phyloP scores from a whole-genome alignment of 2,797 vertebrate genomes.

The Aldrovandia affinis region DNA sequence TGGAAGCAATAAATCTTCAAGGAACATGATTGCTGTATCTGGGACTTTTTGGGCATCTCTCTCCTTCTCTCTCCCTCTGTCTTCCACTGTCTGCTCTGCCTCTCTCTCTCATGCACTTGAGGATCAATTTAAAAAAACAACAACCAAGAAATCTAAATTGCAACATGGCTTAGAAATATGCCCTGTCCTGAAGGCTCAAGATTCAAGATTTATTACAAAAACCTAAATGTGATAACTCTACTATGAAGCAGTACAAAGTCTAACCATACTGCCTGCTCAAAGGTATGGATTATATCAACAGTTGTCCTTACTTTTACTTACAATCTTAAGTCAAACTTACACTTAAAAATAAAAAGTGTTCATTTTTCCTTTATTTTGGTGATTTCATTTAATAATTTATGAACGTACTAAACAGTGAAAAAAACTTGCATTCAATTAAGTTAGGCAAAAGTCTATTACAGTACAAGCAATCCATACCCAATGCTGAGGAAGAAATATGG shows the following conservation, averaged over 20 bases:
- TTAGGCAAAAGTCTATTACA: too few relatives aligned
- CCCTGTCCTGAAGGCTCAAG: neutral
- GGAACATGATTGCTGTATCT: neutral
- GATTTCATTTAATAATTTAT: too few relatives aligned
- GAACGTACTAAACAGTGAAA: too few relatives aligned
- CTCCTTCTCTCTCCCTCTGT: neutral
- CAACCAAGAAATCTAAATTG: neutral
- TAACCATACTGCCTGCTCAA: neutral
- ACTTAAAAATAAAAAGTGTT: too few relatives aligned
- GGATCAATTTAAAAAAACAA: neutral
- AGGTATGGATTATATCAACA: neutral
- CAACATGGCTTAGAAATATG: too few relatives aligned
- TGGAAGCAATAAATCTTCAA: neutral
- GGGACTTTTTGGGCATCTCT: neutral
- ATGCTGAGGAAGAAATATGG: neutral
- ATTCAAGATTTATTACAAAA: neutral
- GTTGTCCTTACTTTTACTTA: neutral
- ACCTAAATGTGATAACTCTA: too few relatives aligned
- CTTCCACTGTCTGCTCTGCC: neutral
- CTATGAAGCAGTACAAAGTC: neutral
- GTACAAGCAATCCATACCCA: too few relatives aligned
- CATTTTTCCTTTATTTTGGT: too few relatives aligned
- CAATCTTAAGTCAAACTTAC: neutral
- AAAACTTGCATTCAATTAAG: too few relatives aligned
- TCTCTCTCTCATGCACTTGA: neutral